Base-by-base conservation (phyloP, 2,797 vertebrate genomes). In the Sebastes flavidus region DNA sequence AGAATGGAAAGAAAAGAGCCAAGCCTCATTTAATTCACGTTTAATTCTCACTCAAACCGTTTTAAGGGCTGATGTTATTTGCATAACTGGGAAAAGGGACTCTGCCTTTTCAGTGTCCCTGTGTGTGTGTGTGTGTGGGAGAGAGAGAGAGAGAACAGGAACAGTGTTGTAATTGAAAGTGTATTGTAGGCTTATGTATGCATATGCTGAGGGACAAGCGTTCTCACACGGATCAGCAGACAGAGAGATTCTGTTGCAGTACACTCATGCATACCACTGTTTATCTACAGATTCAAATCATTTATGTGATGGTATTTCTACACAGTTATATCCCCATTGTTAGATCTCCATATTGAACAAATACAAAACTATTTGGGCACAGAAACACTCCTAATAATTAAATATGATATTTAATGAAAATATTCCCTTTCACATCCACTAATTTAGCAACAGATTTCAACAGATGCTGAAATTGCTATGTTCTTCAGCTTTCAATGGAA, bases 1-100 rank as follows among this genome's bases (percentile, higher is more conserved):
- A 95, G 95, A 94, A 89, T 89, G 92, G 81, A 83, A 81, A 90
- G 91, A 94, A 94, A 93, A 89, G 92, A 90, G 82, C 94, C 94
- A 96, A 97, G 97, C 96, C 95, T 98, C 96, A 92, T 96, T 99
- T 96, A 97, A 97, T 98, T 98, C 97, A 98, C 97, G 96, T 97
- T 97, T 98, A 99, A 98, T 97, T 96, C 96, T 96, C 95, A 96
- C 94, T 96, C 89, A 92, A 93, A 95, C 93, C 91, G 72, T 92
- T 96, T 96, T 95, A 95, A 91, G 93, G 89, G 91, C 92, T 96
- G 96, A 95, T 95, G 93, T 72, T 93, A 98, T 99, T 99, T 98
- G 97, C 98, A 99, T 99, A 98, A 99, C 96, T 97, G 97, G 96
- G 94, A 95, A 84, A 86, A 87, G 92, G 95, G 96, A 96, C 95